Conservation (phyloP, 2,113 vertebrate species). For the Tyto alba region DNA sequence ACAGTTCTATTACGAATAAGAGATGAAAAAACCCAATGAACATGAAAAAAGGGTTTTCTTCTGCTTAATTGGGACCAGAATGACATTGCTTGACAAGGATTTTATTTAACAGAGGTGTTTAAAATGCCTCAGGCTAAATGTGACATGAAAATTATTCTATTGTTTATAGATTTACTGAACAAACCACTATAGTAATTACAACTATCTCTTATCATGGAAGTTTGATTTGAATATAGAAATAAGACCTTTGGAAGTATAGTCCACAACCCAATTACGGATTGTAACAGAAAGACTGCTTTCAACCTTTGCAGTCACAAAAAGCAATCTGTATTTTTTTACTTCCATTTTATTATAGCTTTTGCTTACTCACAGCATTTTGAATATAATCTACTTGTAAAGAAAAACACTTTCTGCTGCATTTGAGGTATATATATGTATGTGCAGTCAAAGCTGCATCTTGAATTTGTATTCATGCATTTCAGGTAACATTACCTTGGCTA, state of each 20-base stretch:
- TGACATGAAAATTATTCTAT: neutral
- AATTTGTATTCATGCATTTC: constrained; percentile 10
- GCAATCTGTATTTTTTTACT: neutral
- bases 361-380: neutral
- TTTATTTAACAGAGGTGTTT: neutral
- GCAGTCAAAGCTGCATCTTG: neutral
- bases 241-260: neutral
- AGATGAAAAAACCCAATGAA: neutral
- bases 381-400: neutral
- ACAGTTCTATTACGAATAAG: neutral
- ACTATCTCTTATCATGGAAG: neutral
- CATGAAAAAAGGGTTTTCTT: neutral
- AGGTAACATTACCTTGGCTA: neutral
- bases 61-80: neutral
- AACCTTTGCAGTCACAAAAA: constrained; percentile 3
- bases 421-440: neutral
- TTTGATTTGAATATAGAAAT: neutral
- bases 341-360: neutral
- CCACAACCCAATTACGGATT: neutral
- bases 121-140: neutral
- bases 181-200: neutral
- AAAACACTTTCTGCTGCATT: neutral
- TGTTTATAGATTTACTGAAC: neutral
- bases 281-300: constrained; percentile 13
- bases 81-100: neutral